Evolutionary conservation across 2,797 vertebrate species (phyloP), one percentile per base, ranked within the genome.

Genomic region (Sparidentex hasta): DNA sequence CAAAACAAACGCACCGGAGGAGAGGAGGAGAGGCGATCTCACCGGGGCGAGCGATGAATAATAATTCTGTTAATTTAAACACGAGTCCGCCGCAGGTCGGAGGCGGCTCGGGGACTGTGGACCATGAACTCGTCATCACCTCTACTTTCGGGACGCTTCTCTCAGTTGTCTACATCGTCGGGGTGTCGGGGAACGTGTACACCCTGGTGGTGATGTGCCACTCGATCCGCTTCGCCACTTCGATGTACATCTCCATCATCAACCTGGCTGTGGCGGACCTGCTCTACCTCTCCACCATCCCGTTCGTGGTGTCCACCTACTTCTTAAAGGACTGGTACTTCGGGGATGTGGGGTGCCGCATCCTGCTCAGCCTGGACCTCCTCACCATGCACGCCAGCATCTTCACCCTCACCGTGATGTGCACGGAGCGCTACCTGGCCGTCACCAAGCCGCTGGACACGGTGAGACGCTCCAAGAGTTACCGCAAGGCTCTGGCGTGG

Each of bases 341-440:
- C 81, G 97, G 97, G 47, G 96, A 97, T 51, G 93, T 96, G 76
- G 97, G 97, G 0, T 98, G 97, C 90, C 95, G 96, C 88, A 93
- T 98, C 55, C 93, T 98, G 77, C 95, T 98, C 66, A 97, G 97
- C 92, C 93, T 98, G 88, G 97, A 98, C 93, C 95, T 98, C n/a
- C 95, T 98, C 76, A 98, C 97, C 92, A 98, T 98, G 97, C 97
- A 98, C 84, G 97, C 97, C 73, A 97, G 97, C 95, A 97, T 98
- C 92, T 98, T 98, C 90, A 98, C 96, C 1, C 95, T 98, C 13
- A 97, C 97, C 0, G 95, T 97, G 17, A 97, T 98, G 97, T 97
- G 97, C 94, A 94, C 94, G 57, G 96, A 98, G 94, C 96, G 97
- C 77, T 98, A 97, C 90, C 88, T 97, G 93, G 97, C 97, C 17